Percentiles rank a stretch among this genome's conserved stretches.
Evolutionary conservation across 2,888 invertebrate genomes (phyloP).

Genomic region (Julus scandinavius): DNA sequence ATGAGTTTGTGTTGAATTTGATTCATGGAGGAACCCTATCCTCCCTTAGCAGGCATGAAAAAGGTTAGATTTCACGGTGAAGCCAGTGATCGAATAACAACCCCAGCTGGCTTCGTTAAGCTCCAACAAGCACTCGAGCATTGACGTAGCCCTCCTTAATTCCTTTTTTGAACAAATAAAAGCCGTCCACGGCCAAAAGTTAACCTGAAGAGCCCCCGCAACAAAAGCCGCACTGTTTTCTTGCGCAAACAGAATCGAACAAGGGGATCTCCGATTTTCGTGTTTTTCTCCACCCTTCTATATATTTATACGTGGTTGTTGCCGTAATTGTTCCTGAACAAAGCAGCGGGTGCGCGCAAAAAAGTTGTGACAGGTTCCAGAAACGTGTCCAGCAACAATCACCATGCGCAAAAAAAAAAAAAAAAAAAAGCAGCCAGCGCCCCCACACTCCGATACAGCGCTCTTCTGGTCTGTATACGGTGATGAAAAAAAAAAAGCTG

Average conservation of each 20-base stretch:
- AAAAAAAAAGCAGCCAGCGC: neutral
- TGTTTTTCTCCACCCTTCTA: conserved; percentile 39
- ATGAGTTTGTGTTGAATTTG: neutral
- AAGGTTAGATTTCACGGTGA: neutral
- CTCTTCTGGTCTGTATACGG: neutral
- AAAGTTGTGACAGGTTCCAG: conserved; percentile 42
- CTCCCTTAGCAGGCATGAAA: neutral
- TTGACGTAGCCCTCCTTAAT: conserved; percentile 21
- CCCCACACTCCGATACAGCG: conserved; percentile 19
- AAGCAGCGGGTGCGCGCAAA: conserved; percentile 39
- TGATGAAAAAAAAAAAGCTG: neutral
- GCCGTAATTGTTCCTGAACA: conserved; percentile 13
- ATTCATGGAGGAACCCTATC: neutral
- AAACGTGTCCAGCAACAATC: conserved; percentile 38
- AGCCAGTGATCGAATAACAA: neutral
- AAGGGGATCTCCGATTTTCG: conserved; percentile 22
- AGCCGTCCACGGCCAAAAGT: neutral
- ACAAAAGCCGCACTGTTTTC: conserved; percentile 29
- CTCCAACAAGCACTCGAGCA: neutral
- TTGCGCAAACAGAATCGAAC: conserved; percentile 40
- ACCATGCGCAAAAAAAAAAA: neutral
- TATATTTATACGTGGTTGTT: neutral
- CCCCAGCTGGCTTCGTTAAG: neutral
- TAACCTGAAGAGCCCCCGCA: conserved; percentile 33
- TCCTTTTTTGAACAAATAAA: conserved; percentile 25